A percentile compares a stretch with the other conserved stretches of the same genome.
Conservation (phyloP, 37 sponge, comb jelly and placozoan genomes). For the Petrosia ficiformis region DNA sequence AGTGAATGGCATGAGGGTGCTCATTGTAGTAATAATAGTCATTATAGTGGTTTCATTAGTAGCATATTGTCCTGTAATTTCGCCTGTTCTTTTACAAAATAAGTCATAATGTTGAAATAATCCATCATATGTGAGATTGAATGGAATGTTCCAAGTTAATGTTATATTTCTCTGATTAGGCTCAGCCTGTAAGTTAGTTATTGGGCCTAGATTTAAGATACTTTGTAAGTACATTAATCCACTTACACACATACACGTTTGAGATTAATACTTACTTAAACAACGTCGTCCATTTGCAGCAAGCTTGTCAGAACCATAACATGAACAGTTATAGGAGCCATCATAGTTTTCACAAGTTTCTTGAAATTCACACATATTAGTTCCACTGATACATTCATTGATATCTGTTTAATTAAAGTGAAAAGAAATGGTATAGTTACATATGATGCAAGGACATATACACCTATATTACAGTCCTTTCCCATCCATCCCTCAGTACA, state of each 20-base stretch:
- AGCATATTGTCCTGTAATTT: background rate
- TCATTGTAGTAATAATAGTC: background rate
- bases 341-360: background rate
- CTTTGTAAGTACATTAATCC: too few species aligned
- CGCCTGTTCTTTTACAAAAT: background rate
- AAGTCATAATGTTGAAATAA: background rate
- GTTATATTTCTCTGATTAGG: background rate
- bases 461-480: background rate
- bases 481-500: background rate
- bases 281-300: background rate
- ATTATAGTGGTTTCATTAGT: background rate
- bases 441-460: background rate
- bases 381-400: background rate
- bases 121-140: constrained; percentile 1
- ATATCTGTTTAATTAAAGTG: background rate
- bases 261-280: background rate
- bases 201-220: background rate
- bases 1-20: background rate
- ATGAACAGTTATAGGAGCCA: background rate
- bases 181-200: background rate
- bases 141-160: background rate
- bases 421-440: background rate
- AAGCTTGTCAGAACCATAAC: background rate
- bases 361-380: background rate
- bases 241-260: too few species aligned